phyloP scores from a whole-genome alignment of 2,797 vertebrate species.

The Gorsachius magnificus region DNA sequence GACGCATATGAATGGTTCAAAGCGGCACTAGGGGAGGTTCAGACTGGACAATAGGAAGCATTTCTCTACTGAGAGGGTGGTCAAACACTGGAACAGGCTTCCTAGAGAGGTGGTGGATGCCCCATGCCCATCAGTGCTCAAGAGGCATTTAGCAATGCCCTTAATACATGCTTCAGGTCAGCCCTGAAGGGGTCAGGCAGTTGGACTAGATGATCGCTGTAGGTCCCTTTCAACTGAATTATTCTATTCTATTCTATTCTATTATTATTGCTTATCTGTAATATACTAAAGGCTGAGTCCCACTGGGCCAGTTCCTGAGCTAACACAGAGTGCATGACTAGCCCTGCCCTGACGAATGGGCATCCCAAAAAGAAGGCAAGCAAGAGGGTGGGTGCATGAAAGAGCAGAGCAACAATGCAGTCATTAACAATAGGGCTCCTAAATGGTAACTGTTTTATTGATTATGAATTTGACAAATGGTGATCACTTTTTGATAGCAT shows the following conservation, averaged over 20 bases:
- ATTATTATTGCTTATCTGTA: neutral
- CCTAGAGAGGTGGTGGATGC: neutral
- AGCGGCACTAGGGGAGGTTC: neutral
- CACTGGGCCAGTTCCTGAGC: neutral
- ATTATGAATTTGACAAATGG: neutral
- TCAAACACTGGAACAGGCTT: neutral
- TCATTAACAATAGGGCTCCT: neutral
- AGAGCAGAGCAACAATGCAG: neutral
- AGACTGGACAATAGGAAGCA: neutral
- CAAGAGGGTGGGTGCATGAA: neutral
- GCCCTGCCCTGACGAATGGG: neutral
- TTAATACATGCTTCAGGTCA: neutral
- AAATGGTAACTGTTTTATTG: neutral
- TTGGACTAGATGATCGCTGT: neutral
- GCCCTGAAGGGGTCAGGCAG: neutral
- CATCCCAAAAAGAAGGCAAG: neutral
- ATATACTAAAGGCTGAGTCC: neutral
- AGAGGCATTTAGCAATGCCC: neutral
- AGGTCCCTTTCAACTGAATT: neutral
- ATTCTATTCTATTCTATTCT: too few species aligned
- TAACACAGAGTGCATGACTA: neutral
- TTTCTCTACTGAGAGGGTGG: neutral
- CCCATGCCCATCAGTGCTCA: neutral
- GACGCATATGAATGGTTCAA: rapidly evolving
- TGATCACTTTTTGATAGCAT: neutral